Evolutionary conservation across 2,888 invertebrate genomes (phyloP).

Genomic region (Lampropteryx suffumata): DNA sequence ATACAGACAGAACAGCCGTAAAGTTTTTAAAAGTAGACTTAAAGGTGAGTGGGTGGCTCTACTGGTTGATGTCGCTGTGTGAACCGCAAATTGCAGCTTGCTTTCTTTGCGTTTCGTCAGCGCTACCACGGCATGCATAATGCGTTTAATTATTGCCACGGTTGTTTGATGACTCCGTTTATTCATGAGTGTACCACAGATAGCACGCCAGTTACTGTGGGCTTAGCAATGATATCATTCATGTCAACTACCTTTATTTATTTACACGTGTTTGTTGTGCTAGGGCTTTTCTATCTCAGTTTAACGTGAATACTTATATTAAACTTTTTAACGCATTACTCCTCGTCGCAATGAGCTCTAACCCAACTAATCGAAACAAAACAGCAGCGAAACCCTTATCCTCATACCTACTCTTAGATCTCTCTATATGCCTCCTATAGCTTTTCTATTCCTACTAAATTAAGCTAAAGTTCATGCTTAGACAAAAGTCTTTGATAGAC

Average conservation of each 20-base stretch:
- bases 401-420: too few relatives aligned
- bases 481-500: too few relatives aligned
- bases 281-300: constrained; percentile 5
- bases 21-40: too few relatives aligned
- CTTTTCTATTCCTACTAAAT: too few relatives aligned
- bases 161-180: constrained; percentile 58
- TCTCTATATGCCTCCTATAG: too few relatives aligned
- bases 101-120: constrained; percentile 61
- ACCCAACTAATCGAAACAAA: too few relatives aligned
- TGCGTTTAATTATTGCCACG: constrained; percentile 58
- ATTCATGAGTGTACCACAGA: constrained; percentile 48
- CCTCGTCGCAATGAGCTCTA: too few relatives aligned
- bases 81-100: constrained; percentile 52
- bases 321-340: too few relatives aligned
- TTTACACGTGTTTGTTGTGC: constrained; percentile 28
- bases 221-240: constrained; percentile 46
- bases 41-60: constrained; percentile 5
- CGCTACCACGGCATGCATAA: constrained; percentile 59
- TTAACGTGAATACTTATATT: not conserved
- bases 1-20: too few relatives aligned
- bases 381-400: too few relatives aligned
- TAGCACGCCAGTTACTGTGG: constrained; percentile 9
- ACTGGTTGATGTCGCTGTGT: constrained; percentile 39
- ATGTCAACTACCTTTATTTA: constrained; percentile 34
- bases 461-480: too few relatives aligned